These are phyloP conservation scores for Diacarnus erythraeanus DNA, from an alignment of 37 sponge, comb jelly and placozoan species.

Conservation along the genomic window DNA sequence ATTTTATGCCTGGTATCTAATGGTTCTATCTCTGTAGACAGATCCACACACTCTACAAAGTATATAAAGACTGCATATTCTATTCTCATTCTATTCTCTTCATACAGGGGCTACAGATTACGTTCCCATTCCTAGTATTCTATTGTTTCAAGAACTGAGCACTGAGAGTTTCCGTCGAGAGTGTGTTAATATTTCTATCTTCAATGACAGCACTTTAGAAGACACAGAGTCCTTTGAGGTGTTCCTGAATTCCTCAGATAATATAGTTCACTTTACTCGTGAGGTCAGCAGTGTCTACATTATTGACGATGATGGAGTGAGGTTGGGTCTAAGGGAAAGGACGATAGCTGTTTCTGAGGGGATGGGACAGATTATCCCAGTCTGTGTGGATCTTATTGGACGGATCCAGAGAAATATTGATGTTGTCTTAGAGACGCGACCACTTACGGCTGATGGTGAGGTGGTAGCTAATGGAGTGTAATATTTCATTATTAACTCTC, in stretches of 20 bases:
- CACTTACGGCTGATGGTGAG: constrained; percentile 8
- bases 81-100: background rate
- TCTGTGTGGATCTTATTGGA: constrained; percentile 34
- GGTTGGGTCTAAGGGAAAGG: background rate
- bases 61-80: background rate
- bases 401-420: background rate
- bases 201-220: constrained; percentile 24
- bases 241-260: background rate
- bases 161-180: background rate
- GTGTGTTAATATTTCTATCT: constrained; percentile 3
- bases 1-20: no score
- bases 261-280: background rate
- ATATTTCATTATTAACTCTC: background rate
- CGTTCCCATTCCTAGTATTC: background rate
- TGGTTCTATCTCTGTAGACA: no score
- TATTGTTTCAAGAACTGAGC: background rate
- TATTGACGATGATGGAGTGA: constrained; percentile 43
- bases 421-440: background rate
- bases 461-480: background rate
- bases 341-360: constrained; percentile 3
- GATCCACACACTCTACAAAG: no score
- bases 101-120: constrained; percentile 14
- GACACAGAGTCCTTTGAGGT: constrained; percentile 29
- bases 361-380: background rate
- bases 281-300: constrained; percentile 6